Conservation (phyloP, 2,888 invertebrate genomes). For the Meteorus cinctellus region DNA sequence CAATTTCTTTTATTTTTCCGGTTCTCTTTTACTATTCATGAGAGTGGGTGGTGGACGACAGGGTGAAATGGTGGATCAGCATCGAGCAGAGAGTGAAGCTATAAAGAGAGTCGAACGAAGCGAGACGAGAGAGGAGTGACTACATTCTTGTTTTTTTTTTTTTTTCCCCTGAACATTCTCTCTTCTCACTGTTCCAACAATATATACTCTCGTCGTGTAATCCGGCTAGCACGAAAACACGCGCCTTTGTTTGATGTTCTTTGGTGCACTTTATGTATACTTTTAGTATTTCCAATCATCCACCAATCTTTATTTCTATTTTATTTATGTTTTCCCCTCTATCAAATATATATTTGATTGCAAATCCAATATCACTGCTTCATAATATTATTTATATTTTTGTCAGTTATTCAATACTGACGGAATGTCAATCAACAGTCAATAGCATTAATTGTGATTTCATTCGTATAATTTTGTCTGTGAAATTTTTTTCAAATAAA, state of each 20-base stretch:
- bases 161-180: neutral
- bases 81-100: constrained; percentile 25
- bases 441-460: too few species aligned
- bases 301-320: constrained; percentile 19
- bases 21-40: constrained; percentile 32
- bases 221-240: constrained; percentile 29
- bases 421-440: too few species aligned
- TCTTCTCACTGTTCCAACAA: neutral
- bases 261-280: neutral
- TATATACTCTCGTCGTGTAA: constrained; percentile 23
- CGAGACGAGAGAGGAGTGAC: constrained; percentile 17
- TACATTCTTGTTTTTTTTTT: constrained; percentile 14
- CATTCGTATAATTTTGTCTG: too few species aligned
- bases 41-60: constrained; percentile 5
- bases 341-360: neutral
- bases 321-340: neutral
- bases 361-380: neutral
- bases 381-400: too few species aligned
- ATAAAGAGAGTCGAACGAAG: neutral
- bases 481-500: too few species aligned
- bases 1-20: constrained; percentile 19
- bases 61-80: constrained; percentile 36
- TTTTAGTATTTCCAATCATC: constrained; percentile 17
- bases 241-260: constrained; percentile 26
- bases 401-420: too few species aligned